Base-by-base conservation (phyloP, 2,797 vertebrate genomes). In the Microcaecilia unicolor region DNA sequence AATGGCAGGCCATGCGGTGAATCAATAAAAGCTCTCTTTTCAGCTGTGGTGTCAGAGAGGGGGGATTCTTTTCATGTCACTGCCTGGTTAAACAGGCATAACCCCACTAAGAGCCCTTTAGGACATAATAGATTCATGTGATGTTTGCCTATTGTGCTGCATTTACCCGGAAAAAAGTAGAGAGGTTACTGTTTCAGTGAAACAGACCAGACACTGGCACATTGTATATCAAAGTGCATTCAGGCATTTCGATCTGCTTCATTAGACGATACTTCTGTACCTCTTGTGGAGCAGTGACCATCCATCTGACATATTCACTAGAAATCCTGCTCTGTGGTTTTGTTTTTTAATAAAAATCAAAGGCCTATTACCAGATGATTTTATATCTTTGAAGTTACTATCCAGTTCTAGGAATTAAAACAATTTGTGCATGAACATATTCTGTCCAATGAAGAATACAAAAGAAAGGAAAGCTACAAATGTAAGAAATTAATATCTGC, bases 11-110 rank as follows among this genome's bases (percentile, higher is more conserved):
- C 64, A 73, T 58, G 58, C 45, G 22, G 67, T 61, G 74, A 80
- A 85, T 85, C 81, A 79, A 83, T 84, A 80, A 77, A 83, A 79
- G 68, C 64, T 76, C 67, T 74, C 62, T 78, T 75, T 84, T 84
- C 77, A 80, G 76, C 73, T 67, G 61, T 71, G 80, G 76, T 67
- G 67, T 61, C 27, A 18, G 72, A 70, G 70, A 78, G 70, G 75
- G 76, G 70, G 75, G 76, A 83, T 81, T 81, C 80, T 83, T 80
- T 69, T 68, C 51, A 39, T 83, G 77, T 83, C 79, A 81, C 72
- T 70, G 78, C 67, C 70, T 79, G 77, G 76, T 85, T 84, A 82
- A 84, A 83, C 76, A 85, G 77, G 76, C 74, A 75, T 74, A 77
- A 55, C 72, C 58, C 52, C 0, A 8, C 68, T 76, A 72, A 84